These are phyloP conservation scores for Calcarius lapponicus DNA, from an alignment of 2,797 vertebrate genomes.

Conservation along the genomic window DNA sequence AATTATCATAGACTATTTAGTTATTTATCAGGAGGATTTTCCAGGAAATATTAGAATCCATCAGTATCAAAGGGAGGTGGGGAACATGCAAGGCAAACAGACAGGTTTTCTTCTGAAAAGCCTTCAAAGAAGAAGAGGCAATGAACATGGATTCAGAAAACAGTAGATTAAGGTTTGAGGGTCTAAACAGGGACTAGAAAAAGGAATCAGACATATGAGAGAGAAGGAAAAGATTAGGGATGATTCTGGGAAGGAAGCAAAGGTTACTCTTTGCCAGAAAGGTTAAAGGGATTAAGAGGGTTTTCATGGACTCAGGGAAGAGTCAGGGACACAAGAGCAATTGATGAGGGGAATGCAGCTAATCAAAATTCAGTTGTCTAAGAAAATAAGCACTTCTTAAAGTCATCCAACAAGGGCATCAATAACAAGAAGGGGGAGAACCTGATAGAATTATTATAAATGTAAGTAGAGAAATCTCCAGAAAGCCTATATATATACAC, in stretches of 20 bases:
- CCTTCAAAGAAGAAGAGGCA: background rate
- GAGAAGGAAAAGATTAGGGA: background rate
- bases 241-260: background rate
- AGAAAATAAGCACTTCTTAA: constrained; percentile 1
- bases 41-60: constrained; percentile 2
- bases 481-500: background rate
- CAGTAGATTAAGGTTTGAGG: background rate
- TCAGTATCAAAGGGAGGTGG: background rate
- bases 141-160: background rate
- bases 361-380: constrained; percentile 38
- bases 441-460: background rate
- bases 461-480: background rate
- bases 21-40: background rate
- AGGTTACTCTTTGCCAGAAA: background rate
- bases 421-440: background rate
- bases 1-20: background rate
- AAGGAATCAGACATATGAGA: background rate
- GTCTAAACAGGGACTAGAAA: background rate
- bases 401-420: background rate
- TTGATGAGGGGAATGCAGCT: background rate
- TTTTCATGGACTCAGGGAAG: background rate
- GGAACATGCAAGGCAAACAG: background rate
- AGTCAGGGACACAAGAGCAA: background rate
- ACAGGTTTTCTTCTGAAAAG: constrained; percentile 1
- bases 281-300: background rate